Conservation (phyloP, 1,140 invertebrate species). For the Cylas formicarius region DNA sequence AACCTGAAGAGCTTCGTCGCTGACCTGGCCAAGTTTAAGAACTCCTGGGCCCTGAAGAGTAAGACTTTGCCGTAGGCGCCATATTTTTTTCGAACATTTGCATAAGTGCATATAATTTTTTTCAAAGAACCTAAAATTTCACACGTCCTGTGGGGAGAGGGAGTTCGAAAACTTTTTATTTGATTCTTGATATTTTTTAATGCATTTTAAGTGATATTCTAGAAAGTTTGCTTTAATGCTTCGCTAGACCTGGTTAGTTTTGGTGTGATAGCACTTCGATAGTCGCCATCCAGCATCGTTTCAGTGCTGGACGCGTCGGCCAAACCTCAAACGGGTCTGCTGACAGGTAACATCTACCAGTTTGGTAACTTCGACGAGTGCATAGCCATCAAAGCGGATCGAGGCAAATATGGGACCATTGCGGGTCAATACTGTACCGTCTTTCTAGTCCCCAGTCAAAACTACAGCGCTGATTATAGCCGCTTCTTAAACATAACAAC, state of each 20-base stretch:
- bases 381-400: constrained; percentile 14
- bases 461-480: constrained; percentile 5
- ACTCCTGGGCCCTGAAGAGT: constrained; percentile 21
- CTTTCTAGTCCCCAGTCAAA: constrained; percentile 12
- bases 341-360: constrained; percentile 19
- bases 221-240: too few relatives aligned
- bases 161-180: neutral
- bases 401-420: constrained; percentile 13
- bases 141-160: neutral
- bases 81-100: too few relatives aligned
- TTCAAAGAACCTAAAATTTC: neutral
- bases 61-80: constrained; percentile 1
- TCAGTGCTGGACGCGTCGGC: constrained; percentile 31
- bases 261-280: too few relatives aligned
- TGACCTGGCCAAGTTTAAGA: constrained; percentile 14
- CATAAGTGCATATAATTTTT: neutral
- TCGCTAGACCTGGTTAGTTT: too few relatives aligned
- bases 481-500: constrained; percentile 4
- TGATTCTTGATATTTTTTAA: neutral
- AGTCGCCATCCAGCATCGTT: too few relatives aligned
- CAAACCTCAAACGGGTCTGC: constrained; percentile 25
- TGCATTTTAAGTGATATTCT: too few relatives aligned
- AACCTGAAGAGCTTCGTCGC: constrained; percentile 13
- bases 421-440: constrained; percentile 30
- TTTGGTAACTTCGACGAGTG: constrained; percentile 31